phyloP scores from a whole-genome alignment of 2,113 vertebrate genomes.

The Nycticebus coucang region DNA sequence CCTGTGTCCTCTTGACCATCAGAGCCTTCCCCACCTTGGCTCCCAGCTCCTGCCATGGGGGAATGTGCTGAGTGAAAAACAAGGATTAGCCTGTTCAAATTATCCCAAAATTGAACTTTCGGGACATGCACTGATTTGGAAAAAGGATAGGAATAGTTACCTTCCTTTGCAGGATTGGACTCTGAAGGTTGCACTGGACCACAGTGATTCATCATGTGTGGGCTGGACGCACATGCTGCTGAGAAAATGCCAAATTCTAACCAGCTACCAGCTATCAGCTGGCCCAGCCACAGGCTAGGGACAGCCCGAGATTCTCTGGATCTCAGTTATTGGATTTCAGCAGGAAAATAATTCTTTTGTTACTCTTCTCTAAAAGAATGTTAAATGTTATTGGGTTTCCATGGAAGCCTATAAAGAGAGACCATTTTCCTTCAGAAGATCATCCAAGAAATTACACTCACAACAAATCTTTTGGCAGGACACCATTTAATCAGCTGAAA shows the following conservation, averaged over 20 bases:
- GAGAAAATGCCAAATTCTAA: background rate
- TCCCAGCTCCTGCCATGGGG: background rate
- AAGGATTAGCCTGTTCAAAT: background rate
- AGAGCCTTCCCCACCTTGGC: background rate
- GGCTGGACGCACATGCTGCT: background rate
- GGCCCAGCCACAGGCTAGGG: background rate
- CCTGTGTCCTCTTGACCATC: background rate
- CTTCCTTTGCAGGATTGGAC: background rate
- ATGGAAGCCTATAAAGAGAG: background rate
- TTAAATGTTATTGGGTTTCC: background rate
- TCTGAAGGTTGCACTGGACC: background rate
- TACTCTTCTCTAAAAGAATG: background rate
- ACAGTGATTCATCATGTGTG: background rate
- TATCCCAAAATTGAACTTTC: background rate
- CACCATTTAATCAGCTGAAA: background rate
- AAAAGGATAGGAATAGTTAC: background rate
- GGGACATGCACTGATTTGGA: background rate
- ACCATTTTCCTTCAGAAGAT: constrained; percentile 10
- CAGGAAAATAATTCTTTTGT: background rate
- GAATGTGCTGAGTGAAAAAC: background rate
- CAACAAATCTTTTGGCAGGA: background rate
- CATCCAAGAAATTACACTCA: background rate
- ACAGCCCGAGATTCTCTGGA: background rate
- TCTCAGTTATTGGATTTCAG: background rate
- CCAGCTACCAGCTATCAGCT: background rate